A percentile compares a stretch with the other conserved stretches of the same genome.
These are phyloP conservation scores for Tetrapedia diversipes DNA, from an alignment of 2,888 invertebrate genomes.

Conservation along the genomic window DNA sequence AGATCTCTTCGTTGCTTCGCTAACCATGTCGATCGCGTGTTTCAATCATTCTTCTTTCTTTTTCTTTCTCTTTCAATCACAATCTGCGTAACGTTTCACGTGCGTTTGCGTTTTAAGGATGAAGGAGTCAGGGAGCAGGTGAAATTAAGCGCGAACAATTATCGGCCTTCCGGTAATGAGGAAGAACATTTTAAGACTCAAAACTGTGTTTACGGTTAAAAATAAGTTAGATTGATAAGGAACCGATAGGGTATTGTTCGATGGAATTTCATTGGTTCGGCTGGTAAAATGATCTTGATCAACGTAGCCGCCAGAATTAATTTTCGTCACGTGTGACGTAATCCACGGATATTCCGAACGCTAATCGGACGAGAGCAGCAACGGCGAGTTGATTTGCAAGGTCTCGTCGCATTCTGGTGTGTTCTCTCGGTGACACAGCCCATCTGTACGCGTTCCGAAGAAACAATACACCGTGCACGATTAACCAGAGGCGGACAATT, in stretches of 20 bases:
- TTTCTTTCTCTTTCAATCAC: background rate
- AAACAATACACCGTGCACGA: no score
- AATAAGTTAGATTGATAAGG: no score
- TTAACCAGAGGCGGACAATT: no score
- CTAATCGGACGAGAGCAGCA: background rate
- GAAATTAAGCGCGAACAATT: no score
- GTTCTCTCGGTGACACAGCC: conserved; percentile 22
- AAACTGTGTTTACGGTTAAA: no score
- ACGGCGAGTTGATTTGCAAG: conserved; percentile 9
- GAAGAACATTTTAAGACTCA: no score
- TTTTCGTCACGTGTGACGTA: conserved; percentile 17
- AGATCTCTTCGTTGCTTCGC: conserved; percentile 40
- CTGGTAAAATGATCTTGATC: conserved; percentile 1
- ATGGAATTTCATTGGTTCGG: background rate
- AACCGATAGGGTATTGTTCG: background rate
- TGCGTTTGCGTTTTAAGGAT: background rate
- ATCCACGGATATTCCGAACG: conserved; percentile 22
- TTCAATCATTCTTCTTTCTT: background rate
- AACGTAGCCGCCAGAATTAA: conserved; percentile 9
- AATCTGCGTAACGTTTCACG: background rate
- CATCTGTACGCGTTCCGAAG: background rate
- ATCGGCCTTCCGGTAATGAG: no score
- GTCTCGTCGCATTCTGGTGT: conserved; percentile 12
- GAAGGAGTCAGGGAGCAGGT: no score
- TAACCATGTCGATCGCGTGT: background rate